Conservation (phyloP, 2,113 vertebrate species). For the Alligator sinensis region DNA sequence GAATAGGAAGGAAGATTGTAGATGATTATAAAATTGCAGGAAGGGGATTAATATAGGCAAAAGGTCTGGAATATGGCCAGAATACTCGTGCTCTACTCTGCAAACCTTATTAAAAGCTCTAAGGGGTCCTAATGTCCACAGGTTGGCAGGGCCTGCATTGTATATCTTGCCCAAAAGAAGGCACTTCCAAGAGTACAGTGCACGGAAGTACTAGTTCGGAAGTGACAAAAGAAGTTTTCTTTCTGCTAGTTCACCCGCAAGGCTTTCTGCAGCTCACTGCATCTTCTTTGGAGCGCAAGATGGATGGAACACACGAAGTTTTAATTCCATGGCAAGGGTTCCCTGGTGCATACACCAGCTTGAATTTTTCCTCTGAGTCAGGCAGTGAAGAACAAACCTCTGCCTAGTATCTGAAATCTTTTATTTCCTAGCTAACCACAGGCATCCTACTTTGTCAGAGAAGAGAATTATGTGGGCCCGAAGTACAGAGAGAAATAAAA, state of each 20-base stretch:
- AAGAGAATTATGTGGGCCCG: background rate
- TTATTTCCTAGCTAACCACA: background rate
- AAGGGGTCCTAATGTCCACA: background rate
- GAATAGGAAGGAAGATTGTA: background rate
- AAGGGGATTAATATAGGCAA: background rate
- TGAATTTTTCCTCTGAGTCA: background rate
- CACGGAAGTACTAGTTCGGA: background rate
- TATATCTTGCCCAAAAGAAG: background rate
- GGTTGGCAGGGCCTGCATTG: rapidly evolving
- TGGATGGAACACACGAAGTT: background rate
- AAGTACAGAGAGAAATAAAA: background rate
- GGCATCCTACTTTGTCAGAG: background rate
- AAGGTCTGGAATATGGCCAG: background rate
- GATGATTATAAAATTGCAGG: background rate
- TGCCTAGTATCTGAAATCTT: background rate
- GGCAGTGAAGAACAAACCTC: background rate
- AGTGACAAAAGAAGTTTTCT: background rate
- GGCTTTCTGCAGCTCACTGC: background rate
- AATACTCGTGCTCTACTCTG: background rate
- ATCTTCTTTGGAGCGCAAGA: background rate
- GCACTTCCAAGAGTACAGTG: background rate
- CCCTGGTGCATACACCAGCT: background rate
- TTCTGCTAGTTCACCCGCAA: rapidly evolving
- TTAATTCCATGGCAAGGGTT: background rate
- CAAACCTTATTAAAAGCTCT: background rate